Base-by-base conservation (phyloP, 2,113 vertebrate genomes). In the Calyptomena viridis region DNA sequence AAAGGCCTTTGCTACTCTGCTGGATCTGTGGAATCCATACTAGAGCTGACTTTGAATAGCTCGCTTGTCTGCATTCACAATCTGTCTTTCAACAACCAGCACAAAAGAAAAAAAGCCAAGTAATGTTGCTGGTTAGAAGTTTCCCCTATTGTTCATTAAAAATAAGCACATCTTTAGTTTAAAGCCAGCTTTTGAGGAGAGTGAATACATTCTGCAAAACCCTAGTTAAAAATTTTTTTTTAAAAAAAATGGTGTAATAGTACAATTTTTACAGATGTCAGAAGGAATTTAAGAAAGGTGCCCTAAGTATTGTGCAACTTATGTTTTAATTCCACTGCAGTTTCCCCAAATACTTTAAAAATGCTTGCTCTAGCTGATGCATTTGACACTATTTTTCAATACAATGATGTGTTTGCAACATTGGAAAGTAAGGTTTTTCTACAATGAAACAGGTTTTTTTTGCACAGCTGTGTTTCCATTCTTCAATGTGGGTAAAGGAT, bases 81-180 rank as follows among this genome's bases (percentile, higher is more conserved):
- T 46, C 72, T 46, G 49, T 73, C 91, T 96, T 94, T 96, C 95
- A 96, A 69, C 74, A 87, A 87, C 24, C 35, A 95, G 22, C 47
- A 87, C 50, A 91, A 90, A 87, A 91, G 62, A 66, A 95, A 84
- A 58, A 75, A 81, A 87, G 60, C 24, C 35, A 71, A 83, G 62
- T 79, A 90, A 52, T 73, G 37, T 74, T 87, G 37, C 62, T 85
- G 49, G n/a, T 89, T 93, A 87, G 52, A 94, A 64, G 22, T 68
- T 82, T 87, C 14, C 35, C 22, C n/a, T 68, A 33, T 82, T 95
- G 77, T 83, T 88, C 46, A 56, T 66, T 24, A 83, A 92, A 96
- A 93, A 86, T 56, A 72, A 94, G 58, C 31, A 58, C 59, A 62
- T 75, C 3, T 0, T 93, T 89, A 84, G 33, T 39, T 94, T 91